Evolutionary conservation across 2,113 vertebrate species (phyloP).

Genomic region (Halcyon senegalensis): DNA sequence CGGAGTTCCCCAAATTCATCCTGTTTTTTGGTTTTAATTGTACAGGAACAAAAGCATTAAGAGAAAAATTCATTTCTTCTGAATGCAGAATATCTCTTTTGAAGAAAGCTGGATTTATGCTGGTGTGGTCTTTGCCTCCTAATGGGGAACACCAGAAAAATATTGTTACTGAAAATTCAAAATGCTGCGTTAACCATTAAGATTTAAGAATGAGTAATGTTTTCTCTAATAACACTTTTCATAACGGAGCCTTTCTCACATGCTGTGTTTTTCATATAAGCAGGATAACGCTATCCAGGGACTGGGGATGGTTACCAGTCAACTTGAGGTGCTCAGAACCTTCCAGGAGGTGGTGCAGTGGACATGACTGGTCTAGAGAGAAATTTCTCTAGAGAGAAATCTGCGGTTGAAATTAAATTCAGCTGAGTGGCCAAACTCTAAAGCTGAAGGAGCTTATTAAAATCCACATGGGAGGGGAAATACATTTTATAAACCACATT

Average conservation of each 20-base stretch:
- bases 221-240: constrained; percentile 6
- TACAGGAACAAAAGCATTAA: neutral
- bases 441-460: neutral
- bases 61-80: neutral
- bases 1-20: neutral
- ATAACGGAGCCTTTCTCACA: neutral
- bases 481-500: neutral
- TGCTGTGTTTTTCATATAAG: neutral
- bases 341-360: neutral
- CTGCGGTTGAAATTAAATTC: neutral
- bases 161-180: neutral
- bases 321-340: neutral
- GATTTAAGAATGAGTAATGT: neutral
- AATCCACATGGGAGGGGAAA: neutral
- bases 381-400: neutral
- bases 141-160: neutral
- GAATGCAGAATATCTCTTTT: neutral
- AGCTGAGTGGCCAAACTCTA: neutral
- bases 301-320: neutral
- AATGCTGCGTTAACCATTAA: neutral
- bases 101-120: neutral
- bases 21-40: neutral
- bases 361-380: neutral
- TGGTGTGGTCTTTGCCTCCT: neutral
- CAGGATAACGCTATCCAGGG: neutral